phyloP scores from a whole-genome alignment of 2,113 vertebrate genomes.

The Cryptomyrus ogoouensis region DNA sequence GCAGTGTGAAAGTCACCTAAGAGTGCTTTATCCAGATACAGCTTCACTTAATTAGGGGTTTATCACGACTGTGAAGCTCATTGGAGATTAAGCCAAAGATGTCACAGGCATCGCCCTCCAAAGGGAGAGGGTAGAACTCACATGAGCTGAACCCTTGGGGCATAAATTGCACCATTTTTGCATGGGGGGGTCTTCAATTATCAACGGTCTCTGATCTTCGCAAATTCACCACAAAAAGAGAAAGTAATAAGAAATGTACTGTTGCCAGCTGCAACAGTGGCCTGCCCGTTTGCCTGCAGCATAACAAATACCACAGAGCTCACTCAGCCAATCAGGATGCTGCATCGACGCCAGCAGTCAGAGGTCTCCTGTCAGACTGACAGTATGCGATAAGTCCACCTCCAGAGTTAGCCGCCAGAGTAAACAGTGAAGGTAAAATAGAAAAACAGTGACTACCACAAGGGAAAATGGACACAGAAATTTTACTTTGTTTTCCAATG shows the following conservation, averaged over 20 bases:
- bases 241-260: neutral
- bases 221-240: neutral
- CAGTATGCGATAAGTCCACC: neutral
- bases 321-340: neutral
- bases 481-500: neutral
- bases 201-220: neutral
- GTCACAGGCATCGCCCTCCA: neutral
- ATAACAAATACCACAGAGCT: neutral
- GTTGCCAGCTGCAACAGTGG: neutral
- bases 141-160: neutral
- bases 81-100: slow-evolving; percentile 5
- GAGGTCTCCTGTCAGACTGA: neutral
- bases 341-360: neutral
- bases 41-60: slow-evolving; percentile 6
- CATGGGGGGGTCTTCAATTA: no score
- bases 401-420: neutral
- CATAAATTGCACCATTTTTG: neutral
- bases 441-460: neutral
- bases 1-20: no score
- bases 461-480: neutral
- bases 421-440: neutral
- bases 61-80: slow-evolving; percentile 7
- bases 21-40: neutral
- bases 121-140: neutral
- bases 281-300: neutral